Base-by-base conservation (phyloP, 2,888 invertebrate species). In the Agriopis marginaria region DNA sequence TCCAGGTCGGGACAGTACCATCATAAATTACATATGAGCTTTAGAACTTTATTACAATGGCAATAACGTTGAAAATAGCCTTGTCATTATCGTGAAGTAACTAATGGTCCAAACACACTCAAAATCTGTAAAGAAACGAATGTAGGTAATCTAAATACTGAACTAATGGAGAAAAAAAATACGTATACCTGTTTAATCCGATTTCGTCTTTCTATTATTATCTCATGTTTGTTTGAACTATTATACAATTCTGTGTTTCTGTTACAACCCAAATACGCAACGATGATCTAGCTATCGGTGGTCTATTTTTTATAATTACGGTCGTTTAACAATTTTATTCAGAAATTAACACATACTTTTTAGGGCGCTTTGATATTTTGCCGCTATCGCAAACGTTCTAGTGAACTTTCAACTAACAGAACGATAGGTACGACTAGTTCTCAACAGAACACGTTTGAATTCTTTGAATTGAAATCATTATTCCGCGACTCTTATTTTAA, bases 1-100 rank as follows among this genome's bases (percentile, higher is more conserved):
- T 87, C 82, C 82, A 80, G 87, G 87, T 82, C 84, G 77, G 71
- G 62, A 70, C 64, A 66, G 63, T 70, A 72, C 71, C 61, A 42
- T 42, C 58, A 50, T 53, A 62, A 54, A 58, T 49, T 23, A 39
- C 53, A 59, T 32, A 39, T 12, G 14, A 45, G 23, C 62, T 50
- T 66, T 58, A 49, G 39, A 63, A 63, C 66, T 63, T 63, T 70
- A 63, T 59, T 47, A 17, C 59, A 14, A 17, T 23, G 9, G 32
- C 0, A 39, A 60, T 63, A 66, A 63, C 44, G 32, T 59, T 58
- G 9, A 3, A 47, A 62, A 61, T 70, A 50, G 11, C 42, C 14
- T 10, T 59, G 61, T 45, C 45, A 42, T 44, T 7, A 23, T 40
- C 11, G 49, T 40, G 42, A 53, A 32, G 63, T 64, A 64, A 61